Evolutionary conservation across 64 coral and sea anemone species (phyloP).

Genomic region (Hydrozoanthus tunicans): DNA sequence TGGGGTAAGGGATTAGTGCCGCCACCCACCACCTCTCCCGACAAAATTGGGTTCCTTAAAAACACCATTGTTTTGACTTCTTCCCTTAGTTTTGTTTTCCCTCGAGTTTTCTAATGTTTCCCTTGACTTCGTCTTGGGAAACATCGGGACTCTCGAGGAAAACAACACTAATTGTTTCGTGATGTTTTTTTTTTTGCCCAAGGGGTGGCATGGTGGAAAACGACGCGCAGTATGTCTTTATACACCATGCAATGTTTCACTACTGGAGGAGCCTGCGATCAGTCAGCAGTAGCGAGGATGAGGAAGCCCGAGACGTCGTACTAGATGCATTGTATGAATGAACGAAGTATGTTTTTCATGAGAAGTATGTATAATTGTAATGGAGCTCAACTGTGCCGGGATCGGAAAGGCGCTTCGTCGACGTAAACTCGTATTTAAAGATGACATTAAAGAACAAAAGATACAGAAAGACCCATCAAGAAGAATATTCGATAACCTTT

Average conservation of each 20-base stretch:
- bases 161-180: no score
- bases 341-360: not conserved
- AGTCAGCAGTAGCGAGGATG: slow-evolving; percentile 51
- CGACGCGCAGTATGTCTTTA: slow-evolving; percentile 36
- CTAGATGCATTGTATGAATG: slow-evolving; percentile 49
- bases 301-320: slow-evolving; percentile 31
- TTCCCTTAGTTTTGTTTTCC: no score
- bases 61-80: no score
- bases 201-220: slow-evolving; percentile 52
- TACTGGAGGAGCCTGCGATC: slow-evolving; percentile 52
- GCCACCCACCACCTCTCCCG: no score
- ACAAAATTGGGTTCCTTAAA: no score
- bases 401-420: not conserved
- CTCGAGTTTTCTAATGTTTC: no score
- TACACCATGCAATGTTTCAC: slow-evolving; percentile 46
- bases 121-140: no score
- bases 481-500: no score
- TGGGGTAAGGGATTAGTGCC: no score
- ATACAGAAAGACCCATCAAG: not conserved
- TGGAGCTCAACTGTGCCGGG: not conserved
- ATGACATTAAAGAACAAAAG: not conserved
- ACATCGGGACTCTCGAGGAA: no score
- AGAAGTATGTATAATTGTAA: not conserved
- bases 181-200: not conserved
- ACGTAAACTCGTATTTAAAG: not conserved